A percentile compares a stretch with the other conserved stretches of the same genome.
These are phyloP conservation scores for Ellobium chinense DNA, from an alignment of 2,888 invertebrate species.

Conservation along the genomic window DNA sequence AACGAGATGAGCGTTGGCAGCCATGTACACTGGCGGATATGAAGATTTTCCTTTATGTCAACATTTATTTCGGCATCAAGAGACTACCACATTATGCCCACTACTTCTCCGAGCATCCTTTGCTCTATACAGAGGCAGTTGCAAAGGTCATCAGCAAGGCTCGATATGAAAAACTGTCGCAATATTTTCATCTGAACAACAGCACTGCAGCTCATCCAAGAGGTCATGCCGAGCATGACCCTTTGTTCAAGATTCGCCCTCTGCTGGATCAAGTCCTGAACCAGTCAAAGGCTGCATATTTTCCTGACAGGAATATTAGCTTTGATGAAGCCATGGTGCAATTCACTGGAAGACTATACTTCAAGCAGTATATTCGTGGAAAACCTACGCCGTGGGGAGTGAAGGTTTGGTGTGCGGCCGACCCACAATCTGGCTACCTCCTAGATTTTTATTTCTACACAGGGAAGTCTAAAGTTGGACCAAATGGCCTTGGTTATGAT, in stretches of 20 bases:
- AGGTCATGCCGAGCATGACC: conserved; percentile 1
- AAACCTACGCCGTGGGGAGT: conserved; percentile 41
- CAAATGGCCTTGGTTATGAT: too few species aligned
- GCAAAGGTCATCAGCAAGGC: not conserved
- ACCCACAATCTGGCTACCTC: conserved; percentile 4
- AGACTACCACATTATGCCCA: not conserved
- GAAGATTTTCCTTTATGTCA: too few species aligned
- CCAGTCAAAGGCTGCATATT: not conserved
- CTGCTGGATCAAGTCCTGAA: not conserved
- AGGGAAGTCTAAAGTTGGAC: too few species aligned
- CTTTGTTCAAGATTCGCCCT: conserved; percentile 22
- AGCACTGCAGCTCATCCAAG: not conserved
- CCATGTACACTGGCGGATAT: too few species aligned
- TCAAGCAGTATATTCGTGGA: conserved; percentile 11
- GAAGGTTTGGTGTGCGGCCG: conserved; percentile 28
- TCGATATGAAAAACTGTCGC: conserved; percentile 12
- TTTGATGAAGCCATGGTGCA: conserved; percentile 30
- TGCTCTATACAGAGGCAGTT: not conserved
- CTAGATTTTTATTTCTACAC: too few species aligned
- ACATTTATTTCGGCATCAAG: conserved; percentile 25
- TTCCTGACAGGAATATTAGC: not conserved
- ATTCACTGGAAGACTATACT: conserved; percentile 20
- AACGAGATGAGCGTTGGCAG: too few species aligned
- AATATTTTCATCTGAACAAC: conserved; percentile 36
- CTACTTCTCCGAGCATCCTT: conserved; percentile 11